Percentiles rank a stretch among this genome's conserved stretches.
Conservation (phyloP, 2,888 invertebrate species). For the Polymixis flavicincta region DNA sequence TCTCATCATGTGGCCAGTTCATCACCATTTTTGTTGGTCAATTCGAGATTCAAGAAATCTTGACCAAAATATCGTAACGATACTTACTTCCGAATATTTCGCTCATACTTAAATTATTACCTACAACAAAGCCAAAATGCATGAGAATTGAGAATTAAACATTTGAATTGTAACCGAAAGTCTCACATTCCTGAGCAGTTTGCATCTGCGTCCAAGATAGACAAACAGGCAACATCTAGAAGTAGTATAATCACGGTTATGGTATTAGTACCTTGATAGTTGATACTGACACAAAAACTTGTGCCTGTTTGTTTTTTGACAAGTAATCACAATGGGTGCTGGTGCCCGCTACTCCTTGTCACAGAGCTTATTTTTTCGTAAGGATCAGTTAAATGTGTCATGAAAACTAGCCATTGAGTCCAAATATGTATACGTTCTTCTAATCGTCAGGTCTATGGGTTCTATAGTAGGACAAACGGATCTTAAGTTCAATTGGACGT, state of each 20-base stretch:
- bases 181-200: slow-evolving; percentile 20
- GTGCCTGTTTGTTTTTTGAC: neutral
- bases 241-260: no score
- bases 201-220: slow-evolving; percentile 5
- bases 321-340: neutral
- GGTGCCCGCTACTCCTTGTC: no score
- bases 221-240: neutral
- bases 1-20: no score
- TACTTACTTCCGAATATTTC: neutral
- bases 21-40: no score
- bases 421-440: no score
- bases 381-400: no score
- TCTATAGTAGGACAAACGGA: slow-evolving; percentile 40
- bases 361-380: no score
- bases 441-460: neutral
- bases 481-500: slow-evolving; percentile 42
- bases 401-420: neutral
- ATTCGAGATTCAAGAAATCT: no score
- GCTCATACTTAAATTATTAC: neutral
- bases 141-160: slow-evolving; percentile 52
- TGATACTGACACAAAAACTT: no score
- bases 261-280: neutral
- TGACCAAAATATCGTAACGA: no score
- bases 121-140: slow-evolving; percentile 48
- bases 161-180: slow-evolving; percentile 61